Evolutionary conservation across 2,113 vertebrate species (phyloP), one percentile per base, ranked within the genome.

Genomic region (Pelecanus crispus): DNA sequence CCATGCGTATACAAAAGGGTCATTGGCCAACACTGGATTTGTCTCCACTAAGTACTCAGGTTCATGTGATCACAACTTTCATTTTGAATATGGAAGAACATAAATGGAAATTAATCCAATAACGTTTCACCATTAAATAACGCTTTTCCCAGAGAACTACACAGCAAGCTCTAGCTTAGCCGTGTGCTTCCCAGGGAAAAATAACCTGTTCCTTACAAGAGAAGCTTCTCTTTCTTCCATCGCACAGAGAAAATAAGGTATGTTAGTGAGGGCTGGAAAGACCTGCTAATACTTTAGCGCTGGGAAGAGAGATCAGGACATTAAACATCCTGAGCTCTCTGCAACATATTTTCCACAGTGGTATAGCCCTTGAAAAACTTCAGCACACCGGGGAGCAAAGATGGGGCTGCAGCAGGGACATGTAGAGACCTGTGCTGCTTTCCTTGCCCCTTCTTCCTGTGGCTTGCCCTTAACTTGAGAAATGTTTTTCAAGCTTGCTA

Each of bases 1-100:
- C 73, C 3, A 2, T 5, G 1, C n/a, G 5, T 13, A 42, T 7
- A 40, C 21, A 10, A 13, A 7, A 53, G 22, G 15, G 13, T 24
- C 42, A 21, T 6, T 32, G 53, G 58, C 22, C 61, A 85, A 9
- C 40, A 32, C 11, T 5, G 38, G 26, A 83, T 77, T 68, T 68
- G 40, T 70, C 53, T 80, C 49, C 67, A 47, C n/a, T 31, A 6
- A 34, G 21, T 22, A 45, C 55, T 89, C 56, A 6, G 47, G 8
- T 58, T 79, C 45, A 50, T 17, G 65, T 22, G 11, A 72, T 59
- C 44, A 62, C 9, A 31, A 38, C 21, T 17, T 38, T 58, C 20
- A 38, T 77, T 93, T 82, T 70, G 31, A 65, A 52, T 38, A 80
- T 13, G 28, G 65, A 67, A 84, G 44, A 89, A 89, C 16, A 44